Evolutionary conservation across 2,113 vertebrate genomes (phyloP), one percentile per base, ranked within the genome.

Genomic region (Pygathrix nemaeus): DNA sequence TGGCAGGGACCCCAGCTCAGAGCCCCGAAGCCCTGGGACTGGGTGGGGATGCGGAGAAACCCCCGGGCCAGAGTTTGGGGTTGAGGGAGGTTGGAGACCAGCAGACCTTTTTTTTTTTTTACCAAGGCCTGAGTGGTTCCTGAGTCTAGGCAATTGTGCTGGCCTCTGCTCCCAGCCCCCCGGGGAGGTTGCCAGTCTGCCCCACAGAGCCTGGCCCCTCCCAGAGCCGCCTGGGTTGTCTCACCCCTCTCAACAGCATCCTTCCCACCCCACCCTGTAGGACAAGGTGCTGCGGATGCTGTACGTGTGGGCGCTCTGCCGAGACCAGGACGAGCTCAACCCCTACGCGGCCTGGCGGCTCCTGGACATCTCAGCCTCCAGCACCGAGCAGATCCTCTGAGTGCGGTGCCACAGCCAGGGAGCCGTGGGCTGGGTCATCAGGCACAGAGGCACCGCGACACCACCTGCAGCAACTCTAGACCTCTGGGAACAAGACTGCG

Each of bases 291-390:
- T 99, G 78, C 95, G 99, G 90, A 99, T 99, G 99, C 99, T 99
- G 97, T 99, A 99, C 0, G 99, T 99, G 81, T 99, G 99, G 99
- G 99, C 99, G 0, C 99, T 99, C 27, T 99, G 99, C 98, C 98
- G 99, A 68, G 99, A 99, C 98, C 99, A 99, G 98, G 99, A 99
- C 0, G 99, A 99, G 88, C 99, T 99, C 59, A 99, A 99, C 98
- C 99, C 99, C 0, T 98, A 99, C 0, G 99, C 99, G 0, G 99
- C 99, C 48, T 99, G 99, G 99, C 99, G 99, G 96, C 98, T 99
- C 1, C 98, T 99, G 96, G 99, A 99, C 98, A 99, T 99, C 93
- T 99, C 99, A 0, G 99, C 99, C 0, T 99, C 99, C 0, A 99
- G 99, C 98, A 99, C 99, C 0, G 99, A 99, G 98, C 99, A 99